Percentiles rank a stretch among this genome's conserved stretches.
phyloP scores from a whole-genome alignment of 1,140 invertebrate species.

The Nomia melanderi region DNA sequence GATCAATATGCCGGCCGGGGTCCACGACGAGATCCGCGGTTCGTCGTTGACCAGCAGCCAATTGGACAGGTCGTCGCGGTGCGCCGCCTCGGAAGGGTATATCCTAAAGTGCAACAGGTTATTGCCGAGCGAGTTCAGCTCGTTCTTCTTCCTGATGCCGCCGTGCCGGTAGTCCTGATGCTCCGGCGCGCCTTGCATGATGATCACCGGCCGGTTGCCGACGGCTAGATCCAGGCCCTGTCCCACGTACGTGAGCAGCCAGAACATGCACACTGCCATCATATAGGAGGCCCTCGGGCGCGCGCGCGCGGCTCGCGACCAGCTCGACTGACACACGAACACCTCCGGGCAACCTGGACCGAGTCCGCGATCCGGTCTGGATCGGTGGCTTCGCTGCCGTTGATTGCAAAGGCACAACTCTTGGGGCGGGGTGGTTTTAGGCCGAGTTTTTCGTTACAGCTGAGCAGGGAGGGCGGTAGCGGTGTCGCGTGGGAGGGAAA shows the following conservation, averaged over 20 bases:
- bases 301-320: background rate
- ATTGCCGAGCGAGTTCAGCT: conserved; percentile 51
- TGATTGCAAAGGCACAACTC: conserved; percentile 59
- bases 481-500: too few species aligned
- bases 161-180: conserved; percentile 63
- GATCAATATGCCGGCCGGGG: conserved; percentile 52
- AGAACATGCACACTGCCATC: conserved; percentile 72
- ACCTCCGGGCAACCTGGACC: too few species aligned
- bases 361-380: too few species aligned
- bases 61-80: conserved; percentile 54
- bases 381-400: conserved; percentile 17
- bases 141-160: conserved; percentile 58
- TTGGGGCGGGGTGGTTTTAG: conserved; percentile 52
- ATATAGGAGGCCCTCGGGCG: conserved; percentile 39
- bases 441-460: conserved; percentile 57
- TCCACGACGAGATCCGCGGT: conserved; percentile 51
- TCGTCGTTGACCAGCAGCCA: conserved; percentile 62
- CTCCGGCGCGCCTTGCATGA: conserved; percentile 51
- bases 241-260: conserved; percentile 72
- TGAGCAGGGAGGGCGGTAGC: background rate
- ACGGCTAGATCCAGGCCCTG: conserved; percentile 69
- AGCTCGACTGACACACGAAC: background rate
- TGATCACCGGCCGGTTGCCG: conserved; percentile 66
- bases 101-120: conserved; percentile 63
- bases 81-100: conserved; percentile 52